Evolutionary conservation across 1,140 invertebrate species (phyloP).

Genomic region (Drosophila malerkotliana): DNA sequence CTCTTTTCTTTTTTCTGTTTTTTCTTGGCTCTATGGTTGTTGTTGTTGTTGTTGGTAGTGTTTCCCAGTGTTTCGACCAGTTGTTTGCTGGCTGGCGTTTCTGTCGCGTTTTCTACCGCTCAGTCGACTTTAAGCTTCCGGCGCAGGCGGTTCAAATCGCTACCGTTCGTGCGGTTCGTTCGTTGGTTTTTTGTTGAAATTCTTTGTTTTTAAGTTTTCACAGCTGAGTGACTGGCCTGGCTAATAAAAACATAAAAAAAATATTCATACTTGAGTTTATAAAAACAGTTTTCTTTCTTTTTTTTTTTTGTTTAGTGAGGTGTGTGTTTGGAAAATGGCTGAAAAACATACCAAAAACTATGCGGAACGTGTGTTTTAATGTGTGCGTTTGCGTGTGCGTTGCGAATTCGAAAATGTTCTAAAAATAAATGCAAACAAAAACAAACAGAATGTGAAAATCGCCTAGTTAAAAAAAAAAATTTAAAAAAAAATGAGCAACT

Average conservation of each 20-base stretch:
- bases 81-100: conserved; percentile 10
- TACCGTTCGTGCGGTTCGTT: conserved; percentile 49
- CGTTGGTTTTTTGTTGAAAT: neutral
- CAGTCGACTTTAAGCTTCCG: conserved; percentile 75
- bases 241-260: conserved; percentile 17
- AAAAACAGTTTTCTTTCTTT: conserved; percentile 8
- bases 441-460: conserved; percentile 61
- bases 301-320: conserved; percentile 34
- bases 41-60: neutral
- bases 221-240: conserved; percentile 47
- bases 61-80: conserved; percentile 3
- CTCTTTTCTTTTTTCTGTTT: too few species aligned
- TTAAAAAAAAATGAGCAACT: conserved; percentile 54
- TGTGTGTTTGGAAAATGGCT: conserved; percentile 44
- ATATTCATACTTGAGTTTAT: neutral
- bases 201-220: conserved; percentile 34
- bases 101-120: conserved; percentile 17
- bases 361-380: conserved; percentile 40
- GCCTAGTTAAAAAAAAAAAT: conserved; percentile 38
- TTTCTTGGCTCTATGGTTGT: neutral
- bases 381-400: conserved; percentile 49
- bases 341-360: conserved; percentile 58
- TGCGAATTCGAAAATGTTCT: conserved; percentile 78
- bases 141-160: conserved; percentile 70
- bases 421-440: conserved; percentile 77